Percentiles rank a stretch among this genome's conserved stretches.
Evolutionary conservation across 2,113 vertebrate genomes (phyloP).

Genomic region (Pica pica): DNA sequence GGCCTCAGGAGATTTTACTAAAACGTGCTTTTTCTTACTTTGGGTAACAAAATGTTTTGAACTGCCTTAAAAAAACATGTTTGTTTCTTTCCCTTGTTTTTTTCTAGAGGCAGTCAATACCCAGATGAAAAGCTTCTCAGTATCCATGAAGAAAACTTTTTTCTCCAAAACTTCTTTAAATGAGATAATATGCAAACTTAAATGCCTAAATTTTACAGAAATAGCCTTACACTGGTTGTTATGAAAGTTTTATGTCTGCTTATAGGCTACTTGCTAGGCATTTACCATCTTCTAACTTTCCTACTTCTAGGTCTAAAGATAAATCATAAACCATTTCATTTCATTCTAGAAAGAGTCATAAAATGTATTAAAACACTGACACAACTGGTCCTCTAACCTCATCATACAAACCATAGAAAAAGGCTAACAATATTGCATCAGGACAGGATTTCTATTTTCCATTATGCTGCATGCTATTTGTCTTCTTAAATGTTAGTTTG

Average conservation of each 20-base stretch:
- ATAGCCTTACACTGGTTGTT: not conserved
- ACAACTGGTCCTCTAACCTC: not conserved
- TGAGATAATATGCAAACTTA: not conserved
- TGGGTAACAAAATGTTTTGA: conserved; percentile 1
- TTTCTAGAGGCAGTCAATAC: not conserved
- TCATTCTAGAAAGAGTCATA: not conserved
- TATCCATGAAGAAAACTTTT: not conserved
- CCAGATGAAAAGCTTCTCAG: not conserved
- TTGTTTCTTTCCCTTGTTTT: not conserved
- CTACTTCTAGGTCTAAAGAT: not conserved
- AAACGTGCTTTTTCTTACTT: not conserved
- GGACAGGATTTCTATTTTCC: not conserved
- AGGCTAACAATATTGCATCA: not conserved
- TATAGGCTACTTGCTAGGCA: not conserved
- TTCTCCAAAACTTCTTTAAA: not conserved
- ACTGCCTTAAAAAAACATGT: not conserved
- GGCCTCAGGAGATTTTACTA: not conserved
- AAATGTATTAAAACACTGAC: not conserved
- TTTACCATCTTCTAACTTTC: not conserved
- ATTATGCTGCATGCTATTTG: not conserved
- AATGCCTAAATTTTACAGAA: not conserved
- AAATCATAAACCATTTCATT: not conserved
- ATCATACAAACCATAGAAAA: not conserved
- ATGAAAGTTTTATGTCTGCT: not conserved
- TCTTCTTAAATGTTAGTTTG: not conserved